Evolutionary conservation across 1,140 invertebrate genomes (phyloP).

Genomic region (silkworm (Bombyx mori)): DNA sequence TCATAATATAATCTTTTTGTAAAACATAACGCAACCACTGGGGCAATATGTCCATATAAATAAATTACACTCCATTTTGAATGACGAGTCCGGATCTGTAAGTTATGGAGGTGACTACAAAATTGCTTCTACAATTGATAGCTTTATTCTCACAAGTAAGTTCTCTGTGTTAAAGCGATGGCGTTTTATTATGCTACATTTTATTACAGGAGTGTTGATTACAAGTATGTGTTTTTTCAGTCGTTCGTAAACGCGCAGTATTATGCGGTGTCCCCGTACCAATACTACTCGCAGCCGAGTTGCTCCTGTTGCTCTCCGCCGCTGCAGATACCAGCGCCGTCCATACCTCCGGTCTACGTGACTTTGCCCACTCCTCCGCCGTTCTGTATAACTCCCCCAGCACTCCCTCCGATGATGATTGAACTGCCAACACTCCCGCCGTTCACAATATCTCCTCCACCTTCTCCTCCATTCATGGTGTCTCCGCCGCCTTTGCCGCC

Average conservation of each 20-base stretch:
- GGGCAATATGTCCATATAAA: slow-evolving; percentile 43
- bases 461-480: slow-evolving; percentile 35
- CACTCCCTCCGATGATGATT: slow-evolving; percentile 35
- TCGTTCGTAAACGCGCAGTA: slow-evolving; percentile 33
- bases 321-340: slow-evolving; percentile 21
- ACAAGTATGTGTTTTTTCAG: slow-evolving; percentile 25
- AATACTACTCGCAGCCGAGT: not conserved
- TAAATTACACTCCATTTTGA: slow-evolving; percentile 10
- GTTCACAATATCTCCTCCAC: slow-evolving; percentile 36
- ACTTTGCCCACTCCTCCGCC: slow-evolving; percentile 28
- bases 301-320: slow-evolving; percentile 24
- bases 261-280: slow-evolving; percentile 33
- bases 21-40: slow-evolving; percentile 26
- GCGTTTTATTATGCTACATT: slow-evolving; percentile 1
- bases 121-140: slow-evolving; percentile 25
- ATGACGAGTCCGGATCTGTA: slow-evolving; percentile 23
- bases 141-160: slow-evolving; percentile 35
- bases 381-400: slow-evolving; percentile 37
- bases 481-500: slow-evolving; percentile 38
- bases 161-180: slow-evolving; percentile 7
- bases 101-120: slow-evolving; percentile 31
- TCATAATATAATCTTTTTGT: slow-evolving; percentile 2
- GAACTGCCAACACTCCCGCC: slow-evolving; percentile 39
- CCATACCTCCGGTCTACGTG: slow-evolving; percentile 26
- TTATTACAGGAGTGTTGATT: slow-evolving; percentile 1